Conservation (phyloP, 2,797 vertebrate species). For the Syngnathus rostellatus region DNA sequence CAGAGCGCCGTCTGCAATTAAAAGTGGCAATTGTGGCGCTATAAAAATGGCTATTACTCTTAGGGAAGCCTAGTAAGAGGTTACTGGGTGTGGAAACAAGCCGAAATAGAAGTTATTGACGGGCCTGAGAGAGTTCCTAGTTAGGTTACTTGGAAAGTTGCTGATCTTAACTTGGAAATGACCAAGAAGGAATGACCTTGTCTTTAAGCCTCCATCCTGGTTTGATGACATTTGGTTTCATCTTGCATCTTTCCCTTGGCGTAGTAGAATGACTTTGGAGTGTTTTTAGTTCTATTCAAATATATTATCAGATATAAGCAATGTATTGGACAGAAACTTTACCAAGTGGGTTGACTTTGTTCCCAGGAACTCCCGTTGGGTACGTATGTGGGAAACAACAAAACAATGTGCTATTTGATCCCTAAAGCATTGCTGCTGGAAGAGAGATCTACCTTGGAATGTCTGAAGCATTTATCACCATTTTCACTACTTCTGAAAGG, state of each 20-base stretch:
- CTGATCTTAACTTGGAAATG: slow-evolving; percentile 11
- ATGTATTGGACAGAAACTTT: background rate
- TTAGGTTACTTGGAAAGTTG: slow-evolving; percentile 32
- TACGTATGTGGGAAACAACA: slow-evolving; percentile 1
- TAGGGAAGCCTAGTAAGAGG: slow-evolving; percentile 43
- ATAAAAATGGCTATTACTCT: slow-evolving; percentile 60
- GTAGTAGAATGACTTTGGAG: background rate
- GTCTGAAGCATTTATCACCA: slow-evolving; percentile 22
- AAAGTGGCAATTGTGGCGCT: slow-evolving; percentile 52
- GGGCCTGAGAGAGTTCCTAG: slow-evolving; percentile 23
- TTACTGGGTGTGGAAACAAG: slow-evolving; percentile 53
- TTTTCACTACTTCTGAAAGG: slow-evolving; percentile 9
- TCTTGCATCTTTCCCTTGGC: background rate
- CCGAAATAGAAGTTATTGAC: slow-evolving; percentile 41
- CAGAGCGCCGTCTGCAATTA: slow-evolving; percentile 45
- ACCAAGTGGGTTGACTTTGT: background rate
- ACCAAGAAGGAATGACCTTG: slow-evolving; percentile 8
- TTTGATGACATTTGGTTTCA: background rate
- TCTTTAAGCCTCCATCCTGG: background rate
- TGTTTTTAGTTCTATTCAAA: background rate
- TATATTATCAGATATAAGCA: background rate
- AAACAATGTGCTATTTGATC: slow-evolving; percentile 7
- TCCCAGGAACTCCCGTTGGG: background rate
- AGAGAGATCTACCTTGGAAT: slow-evolving; percentile 12
- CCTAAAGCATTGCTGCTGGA: slow-evolving; percentile 27